phyloP scores from a whole-genome alignment of 2,888 invertebrate genomes.

The Lepidocyrtinus sp. region DNA sequence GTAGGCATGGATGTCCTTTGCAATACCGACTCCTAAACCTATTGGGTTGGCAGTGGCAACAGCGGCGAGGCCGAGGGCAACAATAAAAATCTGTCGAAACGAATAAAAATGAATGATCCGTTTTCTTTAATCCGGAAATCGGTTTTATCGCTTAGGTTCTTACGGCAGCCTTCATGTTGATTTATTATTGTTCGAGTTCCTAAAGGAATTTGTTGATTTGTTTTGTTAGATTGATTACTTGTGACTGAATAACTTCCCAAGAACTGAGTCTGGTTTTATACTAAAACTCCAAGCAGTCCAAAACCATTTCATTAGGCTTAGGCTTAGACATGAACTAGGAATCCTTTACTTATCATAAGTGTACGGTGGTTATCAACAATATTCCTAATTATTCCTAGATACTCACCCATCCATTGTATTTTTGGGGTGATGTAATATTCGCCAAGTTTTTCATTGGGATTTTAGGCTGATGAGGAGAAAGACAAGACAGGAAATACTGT shows the following conservation, averaged over 20 bases:
- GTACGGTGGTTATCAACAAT: background rate
- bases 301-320: background rate
- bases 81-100: background rate
- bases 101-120: background rate
- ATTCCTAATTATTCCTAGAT: background rate
- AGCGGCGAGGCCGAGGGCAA: slow-evolving; percentile 30
- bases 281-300: background rate
- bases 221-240: slow-evolving; percentile 24
- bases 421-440: background rate
- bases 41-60: background rate
- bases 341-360: background rate
- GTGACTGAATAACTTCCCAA: slow-evolving; percentile 27
- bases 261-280: slow-evolving; percentile 23
- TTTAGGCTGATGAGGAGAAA: background rate
- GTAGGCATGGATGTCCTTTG: slow-evolving; percentile 27
- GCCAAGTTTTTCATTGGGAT: too few species aligned
- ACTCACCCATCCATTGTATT: background rate
- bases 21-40: slow-evolving; percentile 3
- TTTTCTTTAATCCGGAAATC: background rate
- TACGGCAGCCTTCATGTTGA: slow-evolving; percentile 43
- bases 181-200: slow-evolving; percentile 4
- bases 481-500: too few species aligned
- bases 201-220: slow-evolving; percentile 19
- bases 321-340: background rate
- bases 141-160: slow-evolving; percentile 13